phyloP scores from a whole-genome alignment of 2,113 vertebrate genomes.

The Meles meles region DNA sequence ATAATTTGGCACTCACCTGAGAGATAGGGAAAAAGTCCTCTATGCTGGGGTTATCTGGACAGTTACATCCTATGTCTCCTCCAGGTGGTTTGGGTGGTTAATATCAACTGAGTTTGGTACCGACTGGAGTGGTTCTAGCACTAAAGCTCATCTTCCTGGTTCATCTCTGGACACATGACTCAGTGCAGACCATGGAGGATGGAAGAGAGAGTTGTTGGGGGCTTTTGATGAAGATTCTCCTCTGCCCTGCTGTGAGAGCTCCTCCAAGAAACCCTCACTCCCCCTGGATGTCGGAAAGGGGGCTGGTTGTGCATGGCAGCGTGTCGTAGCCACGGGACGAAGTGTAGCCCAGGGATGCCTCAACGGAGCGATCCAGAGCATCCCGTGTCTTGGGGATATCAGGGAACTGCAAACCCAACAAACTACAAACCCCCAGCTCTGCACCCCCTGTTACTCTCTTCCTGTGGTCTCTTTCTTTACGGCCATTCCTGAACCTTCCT shows the following conservation, averaged over 20 bases:
- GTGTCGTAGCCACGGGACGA: fast-evolving
- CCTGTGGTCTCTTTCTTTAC: background rate
- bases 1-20: background rate
- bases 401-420: background rate
- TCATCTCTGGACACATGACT: background rate
- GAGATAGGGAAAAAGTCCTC: background rate
- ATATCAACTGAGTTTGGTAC: background rate
- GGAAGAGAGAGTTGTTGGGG: background rate
- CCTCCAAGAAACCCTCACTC: background rate
- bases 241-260: background rate
- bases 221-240: background rate
- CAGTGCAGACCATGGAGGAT: background rate
- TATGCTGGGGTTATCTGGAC: fast-evolving
- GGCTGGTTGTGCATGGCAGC: fast-evolving
- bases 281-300: background rate
- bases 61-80: no score
- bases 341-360: background rate
- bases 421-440: background rate
- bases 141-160: background rate
- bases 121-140: background rate
- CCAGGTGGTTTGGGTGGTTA: background rate
- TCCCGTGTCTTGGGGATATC: background rate
- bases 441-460: no score
- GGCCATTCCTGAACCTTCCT: background rate
- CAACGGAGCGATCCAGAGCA: background rate